phyloP scores from a whole-genome alignment of 1,140 invertebrate species.

The Drosophila serrata region DNA sequence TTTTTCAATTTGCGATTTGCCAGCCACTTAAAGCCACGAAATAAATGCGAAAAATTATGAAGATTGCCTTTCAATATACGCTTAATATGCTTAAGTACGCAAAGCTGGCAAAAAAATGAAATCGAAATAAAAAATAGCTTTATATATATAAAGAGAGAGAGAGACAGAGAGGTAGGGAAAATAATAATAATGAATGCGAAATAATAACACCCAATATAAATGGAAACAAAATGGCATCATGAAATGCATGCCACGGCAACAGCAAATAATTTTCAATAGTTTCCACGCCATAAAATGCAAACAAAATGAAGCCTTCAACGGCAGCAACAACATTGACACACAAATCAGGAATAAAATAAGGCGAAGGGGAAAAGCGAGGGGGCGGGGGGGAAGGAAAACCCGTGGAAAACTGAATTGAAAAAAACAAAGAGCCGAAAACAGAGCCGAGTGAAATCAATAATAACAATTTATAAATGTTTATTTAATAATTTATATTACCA shows the following conservation, averaged over 20 bases:
- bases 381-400: too few relatives aligned
- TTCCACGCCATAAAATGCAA: constrained; percentile 76
- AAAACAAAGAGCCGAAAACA: constrained; percentile 13
- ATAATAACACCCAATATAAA: constrained; percentile 31
- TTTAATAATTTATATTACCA: constrained; percentile 69
- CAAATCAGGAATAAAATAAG: constrained; percentile 59
- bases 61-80: constrained; percentile 37
- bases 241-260: constrained; percentile 45
- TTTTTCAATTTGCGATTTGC: constrained; percentile 38
- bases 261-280: constrained; percentile 70
- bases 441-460: constrained; percentile 64
- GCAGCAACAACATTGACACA: constrained; percentile 36
- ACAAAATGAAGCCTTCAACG: constrained; percentile 74
- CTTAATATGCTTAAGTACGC: constrained; percentile 70
- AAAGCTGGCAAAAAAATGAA: constrained; percentile 24
- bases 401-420: neutral
- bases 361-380: neutral
- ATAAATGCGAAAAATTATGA: constrained; percentile 36
- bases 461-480: constrained; percentile 76
- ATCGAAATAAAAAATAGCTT: neutral
- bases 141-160: neutral
- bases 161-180: too few relatives aligned
- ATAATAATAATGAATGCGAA: constrained; percentile 40
- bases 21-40: constrained; percentile 21
- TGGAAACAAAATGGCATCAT: constrained; percentile 46